Evolutionary conservation across 2,888 invertebrate species (phyloP), one percentile per base, ranked within the genome.

Genomic region (Sphaeridia pumilis): DNA sequence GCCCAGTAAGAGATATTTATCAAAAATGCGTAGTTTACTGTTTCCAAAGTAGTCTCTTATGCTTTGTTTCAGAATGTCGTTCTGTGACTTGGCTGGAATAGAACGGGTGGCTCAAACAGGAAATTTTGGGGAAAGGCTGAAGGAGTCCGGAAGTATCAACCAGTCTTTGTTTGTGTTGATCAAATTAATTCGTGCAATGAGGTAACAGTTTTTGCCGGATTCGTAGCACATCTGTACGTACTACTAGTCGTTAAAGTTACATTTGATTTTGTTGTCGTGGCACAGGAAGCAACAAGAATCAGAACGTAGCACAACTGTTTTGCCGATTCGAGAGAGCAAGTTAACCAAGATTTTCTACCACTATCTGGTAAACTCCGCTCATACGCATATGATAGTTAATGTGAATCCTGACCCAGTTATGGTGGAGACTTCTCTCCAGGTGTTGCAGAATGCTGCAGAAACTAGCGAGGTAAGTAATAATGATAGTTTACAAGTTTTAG

Each of bases 81-180:
- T 95, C 66, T 92, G 89, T 71, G 94, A 95, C 74, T 73, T 95
- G 59, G 94, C 94, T 42, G 94, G 94, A 0, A 82, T 86, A 17
- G 93, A 93, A 70, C 76, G 89, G 2, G 74, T 79, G 1, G 79
- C 81, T 42, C 86, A 84, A 66, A 83, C 86, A 0, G 73, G 78
- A 36, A 84, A 84, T 69, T 74, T 75, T 2, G 87, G 84, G 0
- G 77, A 79, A 4, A 73, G 88, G 5, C 73, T 90, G 58, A 80
- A 78, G 58, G 94, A 95, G 73, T 86, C 90, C 0, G 81, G 84
- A 49, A 83, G 82, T 59, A 95, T 95, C 61, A 94, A 95, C 72
- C 81, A 82, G 0, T 93, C 93, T 1, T 74, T 95, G 7, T 74
- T 87, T 69, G 85, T 87, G 14, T 75, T 95, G 0, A 84, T 88